phyloP scores from a whole-genome alignment of 2,888 invertebrate species.

The Plutella xylostella region DNA sequence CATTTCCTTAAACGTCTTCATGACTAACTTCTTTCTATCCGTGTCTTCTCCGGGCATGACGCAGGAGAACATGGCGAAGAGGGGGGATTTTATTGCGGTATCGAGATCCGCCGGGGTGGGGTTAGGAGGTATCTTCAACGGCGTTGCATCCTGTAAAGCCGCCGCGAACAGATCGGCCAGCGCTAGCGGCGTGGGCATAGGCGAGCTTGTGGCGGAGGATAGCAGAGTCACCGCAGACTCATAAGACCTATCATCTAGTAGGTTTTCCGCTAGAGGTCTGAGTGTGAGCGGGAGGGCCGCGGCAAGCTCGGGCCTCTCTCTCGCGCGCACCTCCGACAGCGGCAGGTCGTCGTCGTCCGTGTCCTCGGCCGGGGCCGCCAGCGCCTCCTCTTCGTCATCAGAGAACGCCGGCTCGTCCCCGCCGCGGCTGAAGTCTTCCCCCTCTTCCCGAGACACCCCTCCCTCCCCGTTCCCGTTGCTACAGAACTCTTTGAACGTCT shows the following conservation, averaged over 20 bases:
- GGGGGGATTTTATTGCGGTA: slow-evolving; percentile 78
- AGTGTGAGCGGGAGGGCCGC: slow-evolving; percentile 55
- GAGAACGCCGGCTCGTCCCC: slow-evolving; percentile 83
- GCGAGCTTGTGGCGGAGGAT: slow-evolving; percentile 38
- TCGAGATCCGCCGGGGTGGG: slow-evolving; percentile 70
- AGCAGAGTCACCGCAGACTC: slow-evolving; percentile 47
- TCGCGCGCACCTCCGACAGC: slow-evolving; percentile 79
- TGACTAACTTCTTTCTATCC: slow-evolving; percentile 83
- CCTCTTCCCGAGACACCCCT: slow-evolving; percentile 53
- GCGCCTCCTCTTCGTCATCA: slow-evolving; percentile 83
- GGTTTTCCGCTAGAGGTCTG: slow-evolving; percentile 54
- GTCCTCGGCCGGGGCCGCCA: slow-evolving; percentile 63
- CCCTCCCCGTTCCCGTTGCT: slow-evolving; percentile 65
- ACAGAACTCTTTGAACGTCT: slow-evolving; percentile 93
- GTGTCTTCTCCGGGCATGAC: slow-evolving; percentile 76
- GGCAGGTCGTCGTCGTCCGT: slow-evolving; percentile 83
- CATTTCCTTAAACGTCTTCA: slow-evolving; percentile 85
- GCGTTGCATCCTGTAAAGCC: slow-evolving; percentile 60
- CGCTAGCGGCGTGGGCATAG: slow-evolving; percentile 50
- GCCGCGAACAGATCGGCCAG: slow-evolving; percentile 58
- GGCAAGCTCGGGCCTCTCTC: slow-evolving; percentile 71
- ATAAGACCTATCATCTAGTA: slow-evolving; percentile 52
- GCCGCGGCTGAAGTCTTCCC: slow-evolving; percentile 49
- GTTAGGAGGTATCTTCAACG: slow-evolving; percentile 57
- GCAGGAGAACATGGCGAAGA: slow-evolving; percentile 90